Evolutionary conservation across 2,888 invertebrate genomes (phyloP).

Genomic region (Pycnomerus fuliginosus): DNA sequence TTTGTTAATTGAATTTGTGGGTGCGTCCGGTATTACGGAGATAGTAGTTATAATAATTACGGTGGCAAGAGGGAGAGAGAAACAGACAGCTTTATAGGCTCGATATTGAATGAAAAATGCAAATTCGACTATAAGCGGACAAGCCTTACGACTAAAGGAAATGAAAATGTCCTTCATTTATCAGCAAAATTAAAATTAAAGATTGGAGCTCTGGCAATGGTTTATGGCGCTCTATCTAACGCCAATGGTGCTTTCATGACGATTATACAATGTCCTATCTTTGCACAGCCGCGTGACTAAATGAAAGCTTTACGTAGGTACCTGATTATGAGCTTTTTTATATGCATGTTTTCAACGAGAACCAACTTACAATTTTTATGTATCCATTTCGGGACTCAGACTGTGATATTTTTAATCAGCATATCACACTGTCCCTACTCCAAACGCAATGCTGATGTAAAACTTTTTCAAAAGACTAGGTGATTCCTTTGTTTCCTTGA

Average conservation of each 20-base stretch:
- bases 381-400: slow-evolving; percentile 3
- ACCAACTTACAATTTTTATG: slow-evolving; percentile 15
- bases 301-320: slow-evolving; percentile 22
- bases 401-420: background rate
- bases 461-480: slow-evolving; percentile 24
- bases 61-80: slow-evolving; percentile 12
- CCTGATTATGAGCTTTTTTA: slow-evolving; percentile 23
- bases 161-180: slow-evolving; percentile 37
- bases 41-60: no score
- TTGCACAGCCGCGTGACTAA: slow-evolving; percentile 5
- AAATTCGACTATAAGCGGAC: slow-evolving; percentile 29
- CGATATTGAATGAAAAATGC: slow-evolving; percentile 33
- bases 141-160: slow-evolving; percentile 27
- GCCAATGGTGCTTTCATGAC: no score
- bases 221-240: no score
- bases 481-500: no score
- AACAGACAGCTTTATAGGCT: slow-evolving; percentile 18
- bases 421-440: background rate
- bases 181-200: slow-evolving; percentile 36
- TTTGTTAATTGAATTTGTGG: no score
- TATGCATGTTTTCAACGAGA: slow-evolving; percentile 21
- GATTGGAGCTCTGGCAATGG: slow-evolving; percentile 29
- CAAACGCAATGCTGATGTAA: slow-evolving; percentile 20
- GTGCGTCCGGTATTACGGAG: no score
- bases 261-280: no score